Evolutionary conservation across 2,797 vertebrate genomes (phyloP).

Genomic region (Helicolenus hilgendorfi): DNA sequence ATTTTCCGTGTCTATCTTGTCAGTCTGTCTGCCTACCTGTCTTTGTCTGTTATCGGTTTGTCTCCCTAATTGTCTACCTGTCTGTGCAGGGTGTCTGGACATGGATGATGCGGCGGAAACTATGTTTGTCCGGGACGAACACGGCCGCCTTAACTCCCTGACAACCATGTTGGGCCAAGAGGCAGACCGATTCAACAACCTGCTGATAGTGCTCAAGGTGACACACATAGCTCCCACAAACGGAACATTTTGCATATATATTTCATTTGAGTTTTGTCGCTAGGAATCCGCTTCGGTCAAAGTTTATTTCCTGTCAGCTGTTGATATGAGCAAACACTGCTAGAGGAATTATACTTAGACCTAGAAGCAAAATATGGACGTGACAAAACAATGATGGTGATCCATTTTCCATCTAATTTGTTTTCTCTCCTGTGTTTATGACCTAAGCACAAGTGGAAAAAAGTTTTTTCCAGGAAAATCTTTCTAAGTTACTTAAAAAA

Average conservation of each 20-base stretch:
- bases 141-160: constrained; percentile 91
- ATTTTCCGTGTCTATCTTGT: not conserved
- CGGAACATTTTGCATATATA: not conserved
- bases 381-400: not conserved
- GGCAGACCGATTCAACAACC: constrained; percentile 92
- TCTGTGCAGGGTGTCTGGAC: constrained; percentile 85
- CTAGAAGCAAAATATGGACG: not conserved
- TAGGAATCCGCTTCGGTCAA: too few species aligned
- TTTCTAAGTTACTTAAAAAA: too few species aligned
- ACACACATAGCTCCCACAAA: constrained; percentile 7
- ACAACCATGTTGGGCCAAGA: constrained; percentile 93
- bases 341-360: not conserved
- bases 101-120: constrained; percentile 88
- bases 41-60: not conserved
- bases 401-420: not conserved
- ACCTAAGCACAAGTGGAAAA: not conserved
- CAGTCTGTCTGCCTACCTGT: not conserved
- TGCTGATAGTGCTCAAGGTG: constrained; percentile 89
- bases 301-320: not conserved
- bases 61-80: not conserved
- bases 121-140: constrained; percentile 88
- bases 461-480: not conserved
- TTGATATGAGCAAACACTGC: not conserved
- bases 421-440: not conserved
- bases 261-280: not conserved